These are phyloP conservation scores for Poecilia velifera DNA, from an alignment of 2,797 vertebrate species.

Conservation along the genomic window DNA sequence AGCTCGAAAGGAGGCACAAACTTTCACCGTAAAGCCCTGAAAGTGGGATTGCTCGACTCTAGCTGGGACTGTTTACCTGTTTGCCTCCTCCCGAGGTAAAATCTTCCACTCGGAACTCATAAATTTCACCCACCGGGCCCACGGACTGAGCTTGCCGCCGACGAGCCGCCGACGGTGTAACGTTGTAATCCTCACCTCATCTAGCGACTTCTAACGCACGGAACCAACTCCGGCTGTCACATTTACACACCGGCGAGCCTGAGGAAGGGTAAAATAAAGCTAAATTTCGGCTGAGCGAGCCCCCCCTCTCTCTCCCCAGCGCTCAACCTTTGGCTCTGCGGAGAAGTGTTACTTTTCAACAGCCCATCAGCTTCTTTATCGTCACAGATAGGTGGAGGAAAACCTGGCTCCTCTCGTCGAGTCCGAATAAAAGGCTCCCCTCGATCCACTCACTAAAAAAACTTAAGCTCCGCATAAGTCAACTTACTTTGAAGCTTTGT, in stretches of 20 bases:
- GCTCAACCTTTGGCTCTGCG: constrained; percentile 81
- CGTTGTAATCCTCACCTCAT: constrained; percentile 71
- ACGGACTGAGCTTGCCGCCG: constrained; percentile 56
- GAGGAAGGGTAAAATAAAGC: constrained; percentile 54
- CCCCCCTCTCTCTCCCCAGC: constrained; percentile 50
- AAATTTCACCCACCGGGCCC: constrained; percentile 66
- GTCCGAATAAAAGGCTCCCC: constrained; percentile 80
- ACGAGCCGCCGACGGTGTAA: constrained; percentile 63
- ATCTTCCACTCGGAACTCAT: constrained; percentile 66
- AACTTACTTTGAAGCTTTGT: constrained; percentile 83
- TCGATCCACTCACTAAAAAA: constrained; percentile 72
- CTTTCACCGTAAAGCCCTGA: constrained; percentile 53
- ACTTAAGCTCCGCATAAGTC: constrained; percentile 71
- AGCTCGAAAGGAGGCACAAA: constrained; percentile 48
- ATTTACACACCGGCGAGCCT: constrained; percentile 31
- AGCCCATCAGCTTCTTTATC: constrained; percentile 82
- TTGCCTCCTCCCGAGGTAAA: constrained; percentile 51
- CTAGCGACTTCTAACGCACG: constrained; percentile 54
- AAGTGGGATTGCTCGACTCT: constrained; percentile 38
- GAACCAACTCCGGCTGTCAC: constrained; percentile 44
- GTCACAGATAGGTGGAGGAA: constrained; percentile 83
- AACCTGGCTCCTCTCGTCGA: constrained; percentile 81
- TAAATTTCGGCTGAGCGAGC: constrained; percentile 41
- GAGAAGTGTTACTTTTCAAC: constrained; percentile 84
- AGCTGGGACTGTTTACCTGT: constrained; percentile 62